Percentiles rank a stretch among this genome's conserved stretches.
Evolutionary conservation across 2,113 vertebrate species (phyloP).

Genomic region (Gulo gulo): DNA sequence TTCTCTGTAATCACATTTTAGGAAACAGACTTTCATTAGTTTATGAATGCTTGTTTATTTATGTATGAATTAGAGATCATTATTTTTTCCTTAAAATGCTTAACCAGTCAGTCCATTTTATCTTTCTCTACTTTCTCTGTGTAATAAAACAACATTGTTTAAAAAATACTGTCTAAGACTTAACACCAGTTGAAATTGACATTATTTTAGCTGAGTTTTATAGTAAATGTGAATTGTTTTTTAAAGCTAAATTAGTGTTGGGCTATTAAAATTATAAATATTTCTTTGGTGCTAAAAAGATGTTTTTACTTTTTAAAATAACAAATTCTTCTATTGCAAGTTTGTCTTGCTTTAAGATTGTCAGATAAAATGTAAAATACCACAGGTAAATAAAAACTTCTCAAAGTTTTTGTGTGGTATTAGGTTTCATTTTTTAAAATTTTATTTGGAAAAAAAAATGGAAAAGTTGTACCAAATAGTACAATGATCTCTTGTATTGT

Average conservation of each 20-base stretch:
- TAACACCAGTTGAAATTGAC: conserved; percentile 7
- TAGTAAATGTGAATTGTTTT: background rate
- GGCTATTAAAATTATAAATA: conserved; percentile 29
- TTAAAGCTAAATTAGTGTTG: conserved; percentile 9
- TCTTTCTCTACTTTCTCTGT: conserved; percentile 24
- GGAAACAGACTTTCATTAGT: background rate
- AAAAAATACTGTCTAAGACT: conserved; percentile 6
- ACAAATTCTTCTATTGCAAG: conserved; percentile 10
- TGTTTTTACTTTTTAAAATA: background rate
- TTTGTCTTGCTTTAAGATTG: conserved; percentile 49
- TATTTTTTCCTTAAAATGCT: conserved; percentile 34
- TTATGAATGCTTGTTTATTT: conserved; percentile 29
- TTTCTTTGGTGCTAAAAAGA: conserved; percentile 44
- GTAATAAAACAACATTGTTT: conserved; percentile 29
- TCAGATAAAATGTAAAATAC: conserved; percentile 39
- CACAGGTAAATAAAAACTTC: conserved; percentile 41
- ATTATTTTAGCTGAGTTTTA: conserved; percentile 47
- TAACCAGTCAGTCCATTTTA: conserved; percentile 7
- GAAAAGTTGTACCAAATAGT: background rate
- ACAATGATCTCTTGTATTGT: background rate
- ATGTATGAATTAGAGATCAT: background rate
- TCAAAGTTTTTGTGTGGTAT: conserved; percentile 20
- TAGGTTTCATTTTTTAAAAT: conserved; percentile 19
- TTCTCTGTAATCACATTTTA: background rate
- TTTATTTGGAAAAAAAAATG: background rate